Percentiles rank a stretch among this genome's conserved stretches.
Conservation (phyloP, 2,888 invertebrate genomes). For the Rotaria magnacalcarata region DNA sequence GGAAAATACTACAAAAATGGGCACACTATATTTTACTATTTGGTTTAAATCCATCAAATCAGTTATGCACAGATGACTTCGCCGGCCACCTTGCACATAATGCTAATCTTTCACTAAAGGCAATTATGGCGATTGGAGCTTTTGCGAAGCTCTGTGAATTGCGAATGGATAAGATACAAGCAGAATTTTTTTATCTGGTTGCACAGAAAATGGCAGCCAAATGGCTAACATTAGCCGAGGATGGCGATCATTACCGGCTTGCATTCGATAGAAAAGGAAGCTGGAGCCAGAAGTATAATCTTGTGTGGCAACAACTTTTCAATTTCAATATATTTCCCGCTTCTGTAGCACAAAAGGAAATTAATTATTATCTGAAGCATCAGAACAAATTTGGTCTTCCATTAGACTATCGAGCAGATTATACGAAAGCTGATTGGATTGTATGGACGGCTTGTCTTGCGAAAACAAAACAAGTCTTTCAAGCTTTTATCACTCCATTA, state of each 20-base stretch:
- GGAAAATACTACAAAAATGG: background rate
- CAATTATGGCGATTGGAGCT: no score
- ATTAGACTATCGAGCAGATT: background rate
- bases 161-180: background rate
- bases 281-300: background rate
- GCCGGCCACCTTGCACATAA: no score
- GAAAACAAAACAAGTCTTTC: background rate
- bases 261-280: no score
- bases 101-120: no score
- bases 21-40: no score
- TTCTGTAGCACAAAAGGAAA: background rate
- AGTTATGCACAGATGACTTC: no score
- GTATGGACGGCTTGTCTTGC: background rate
- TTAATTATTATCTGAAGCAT: background rate
- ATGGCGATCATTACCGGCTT: background rate
- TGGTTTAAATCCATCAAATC: no score
- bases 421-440: background rate
- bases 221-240: background rate
- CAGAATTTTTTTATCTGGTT: background rate
- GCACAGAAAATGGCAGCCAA: background rate
- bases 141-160: no score
- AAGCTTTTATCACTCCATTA: background rate
- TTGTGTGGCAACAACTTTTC: background rate
- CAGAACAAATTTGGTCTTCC: background rate
- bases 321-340: background rate